Evolutionary conservation across 2,888 invertebrate species (phyloP).

Genomic region (Pachycephus smyrnensis): DNA sequence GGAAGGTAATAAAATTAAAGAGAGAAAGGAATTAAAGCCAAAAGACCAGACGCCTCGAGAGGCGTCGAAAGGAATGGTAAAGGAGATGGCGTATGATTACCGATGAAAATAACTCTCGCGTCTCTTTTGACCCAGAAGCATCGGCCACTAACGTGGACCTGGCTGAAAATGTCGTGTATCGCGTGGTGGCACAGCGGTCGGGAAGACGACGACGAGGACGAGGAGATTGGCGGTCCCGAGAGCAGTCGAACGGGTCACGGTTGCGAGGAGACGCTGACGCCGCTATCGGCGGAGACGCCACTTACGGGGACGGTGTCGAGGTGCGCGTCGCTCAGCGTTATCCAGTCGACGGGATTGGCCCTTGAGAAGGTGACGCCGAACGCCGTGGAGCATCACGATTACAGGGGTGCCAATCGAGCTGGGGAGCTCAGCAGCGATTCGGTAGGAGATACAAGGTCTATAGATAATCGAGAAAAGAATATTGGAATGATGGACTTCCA

Average conservation of each 20-base stretch:
- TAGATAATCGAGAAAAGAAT: not conserved
- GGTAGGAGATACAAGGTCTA: conserved; percentile 26
- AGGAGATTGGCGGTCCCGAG: conserved; percentile 76
- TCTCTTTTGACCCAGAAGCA: conserved; percentile 55
- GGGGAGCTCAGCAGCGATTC: conserved; percentile 36
- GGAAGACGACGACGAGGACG: conserved; percentile 84
- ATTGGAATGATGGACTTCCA: conserved; percentile 37
- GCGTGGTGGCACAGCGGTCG: conserved; percentile 93
- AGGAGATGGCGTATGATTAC: not conserved
- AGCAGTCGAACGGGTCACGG: conserved; percentile 73
- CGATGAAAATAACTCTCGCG: not conserved
- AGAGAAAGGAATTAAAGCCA: too few relatives aligned
- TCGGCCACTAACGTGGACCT: conserved; percentile 70
- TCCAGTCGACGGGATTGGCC: conserved; percentile 63
- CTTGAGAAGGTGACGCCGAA: conserved; percentile 46
- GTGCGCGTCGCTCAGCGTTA: conserved; percentile 87
- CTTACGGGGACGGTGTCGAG: conserved; percentile 88
- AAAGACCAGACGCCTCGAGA: not conserved
- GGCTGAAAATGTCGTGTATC: conserved; percentile 82
- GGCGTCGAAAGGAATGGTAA: not conserved
- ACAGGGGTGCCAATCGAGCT: conserved; percentile 31
- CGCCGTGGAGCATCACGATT: conserved; percentile 69
- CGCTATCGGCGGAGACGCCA: conserved; percentile 88
- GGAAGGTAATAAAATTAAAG: not conserved
- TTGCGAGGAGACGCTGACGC: conserved; percentile 74